Conservation (phyloP, 2,888 invertebrate genomes). For the Drosophila multiciliata region DNA sequence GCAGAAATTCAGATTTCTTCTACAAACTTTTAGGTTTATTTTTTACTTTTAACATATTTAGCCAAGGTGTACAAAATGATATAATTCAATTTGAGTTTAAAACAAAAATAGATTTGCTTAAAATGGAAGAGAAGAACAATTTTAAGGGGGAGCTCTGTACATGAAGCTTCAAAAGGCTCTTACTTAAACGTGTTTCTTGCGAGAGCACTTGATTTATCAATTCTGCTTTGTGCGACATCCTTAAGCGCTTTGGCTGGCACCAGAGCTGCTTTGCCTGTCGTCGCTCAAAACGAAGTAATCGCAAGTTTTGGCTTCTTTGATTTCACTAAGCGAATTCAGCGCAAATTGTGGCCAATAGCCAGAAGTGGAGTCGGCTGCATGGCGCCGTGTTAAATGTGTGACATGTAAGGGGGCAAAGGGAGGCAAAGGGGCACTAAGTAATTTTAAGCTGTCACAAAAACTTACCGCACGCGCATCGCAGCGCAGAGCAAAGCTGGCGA, state of each 20-base stretch:
- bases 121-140: neutral
- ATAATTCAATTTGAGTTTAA: neutral
- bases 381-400: constrained; percentile 13
- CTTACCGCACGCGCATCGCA: constrained; percentile 83
- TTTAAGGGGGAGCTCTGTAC: neutral
- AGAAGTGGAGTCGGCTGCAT: constrained; percentile 23
- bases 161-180: constrained; percentile 1
- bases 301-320: constrained; percentile 29
- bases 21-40: neutral
- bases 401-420: constrained; percentile 14
- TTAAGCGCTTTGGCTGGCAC: constrained; percentile 36
- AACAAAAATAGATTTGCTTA: neutral
- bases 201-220: constrained; percentile 53
- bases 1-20: neutral
- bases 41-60: neutral
- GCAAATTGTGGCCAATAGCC: constrained; percentile 34
- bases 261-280: constrained; percentile 6
- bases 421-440: constrained; percentile 5
- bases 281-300: constrained; percentile 33
- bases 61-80: neutral
- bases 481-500: constrained; percentile 63
- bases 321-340: constrained; percentile 18
- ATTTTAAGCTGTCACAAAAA: constrained; percentile 25
- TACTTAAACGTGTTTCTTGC: constrained; percentile 17
- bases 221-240: constrained; percentile 38